A percentile compares a stretch with the other conserved stretches of the same genome.
These are phyloP conservation scores for Hanleya hanleyi DNA, from an alignment of 2,888 invertebrate genomes.

Conservation along the genomic window DNA sequence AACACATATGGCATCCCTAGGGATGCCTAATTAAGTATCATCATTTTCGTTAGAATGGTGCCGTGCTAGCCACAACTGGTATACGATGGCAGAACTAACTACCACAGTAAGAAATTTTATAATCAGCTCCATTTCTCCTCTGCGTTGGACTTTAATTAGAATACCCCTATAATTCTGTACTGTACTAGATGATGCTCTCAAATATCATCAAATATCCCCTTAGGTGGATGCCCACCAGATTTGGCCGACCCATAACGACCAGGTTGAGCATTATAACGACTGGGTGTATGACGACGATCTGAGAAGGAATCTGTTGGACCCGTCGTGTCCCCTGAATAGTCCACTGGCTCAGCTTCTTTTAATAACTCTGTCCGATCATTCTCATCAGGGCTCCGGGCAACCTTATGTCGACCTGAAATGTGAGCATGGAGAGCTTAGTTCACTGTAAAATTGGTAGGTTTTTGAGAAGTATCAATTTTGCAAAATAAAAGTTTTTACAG, in stretches of 20 bases:
- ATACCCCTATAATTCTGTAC: background rate
- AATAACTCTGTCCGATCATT: conserved; percentile 86
- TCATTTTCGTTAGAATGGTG: too few species aligned
- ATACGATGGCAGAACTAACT: too few species aligned
- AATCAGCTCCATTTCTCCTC: too few species aligned
- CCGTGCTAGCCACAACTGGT: too few species aligned
- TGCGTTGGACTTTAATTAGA: too few species aligned
- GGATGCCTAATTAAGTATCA: too few species aligned
- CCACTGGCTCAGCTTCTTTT: conserved; percentile 81
- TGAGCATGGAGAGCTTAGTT: background rate
- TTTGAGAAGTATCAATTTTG: too few species aligned
- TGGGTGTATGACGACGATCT: background rate
- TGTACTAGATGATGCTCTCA: too few species aligned
- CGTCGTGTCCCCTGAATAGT: conserved; percentile 65
- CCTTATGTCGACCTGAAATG: conserved; percentile 43
- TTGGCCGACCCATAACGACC: conserved; percentile 29
- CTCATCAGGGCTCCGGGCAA: conserved; percentile 79
- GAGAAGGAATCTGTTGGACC: conserved; percentile 41
- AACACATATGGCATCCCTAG: too few species aligned
- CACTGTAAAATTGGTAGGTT: too few species aligned
- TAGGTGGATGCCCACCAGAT: conserved; percentile 44
- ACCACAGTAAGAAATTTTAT: too few species aligned
- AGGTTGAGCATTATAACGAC: conserved; percentile 22
- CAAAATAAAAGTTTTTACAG: too few species aligned
- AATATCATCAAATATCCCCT: conserved; percentile 68